Evolutionary conservation across 64 coral and sea anemone species (phyloP), one percentile per base, ranked within the genome.

Genomic region (Pachyseris speciosa): DNA sequence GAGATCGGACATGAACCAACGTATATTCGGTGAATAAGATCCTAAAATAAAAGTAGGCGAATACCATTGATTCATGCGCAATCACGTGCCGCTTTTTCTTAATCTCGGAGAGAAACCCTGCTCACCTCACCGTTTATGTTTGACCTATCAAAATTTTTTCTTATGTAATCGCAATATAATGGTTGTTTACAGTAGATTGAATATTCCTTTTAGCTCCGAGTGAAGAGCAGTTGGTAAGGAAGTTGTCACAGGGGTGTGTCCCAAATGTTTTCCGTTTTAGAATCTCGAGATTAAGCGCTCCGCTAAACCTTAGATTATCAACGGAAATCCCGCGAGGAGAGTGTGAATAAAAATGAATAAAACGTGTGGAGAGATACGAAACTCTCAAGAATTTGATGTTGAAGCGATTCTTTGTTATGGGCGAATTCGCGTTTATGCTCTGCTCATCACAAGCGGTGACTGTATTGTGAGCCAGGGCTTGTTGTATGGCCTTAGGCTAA

Each of bases 231-330:
- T 60, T 48, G 33, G 81, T 19, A 67, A 83, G 38, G 61, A 83
- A 83, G 57, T 83, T 9, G 79, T 64, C 29, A 50, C 28, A 49
- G 22, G 69, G 73, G 73, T 76, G 73, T 49, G 73, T 29, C 26
- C 17, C 13, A 13, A 10, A 37, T 53, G 28, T n/a, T n/a, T 53
- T 79, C 75, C 50, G 75, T 79, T 79, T 79, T 36, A 79, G 48
- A 32, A 32, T 36, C 75, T 55, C 9, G 25, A 58, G 75, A 74
- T 76, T 52, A 50, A 71, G 24, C 26, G 42, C 25, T 50, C 22
- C 24, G 15, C 73, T 57, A 57, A 79, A 79, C 16, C 48, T 34
- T 78, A 53, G 43, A 45, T 49, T 32, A 31, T 76, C 27, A 37
- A 52, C 75, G 75, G 75, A 79, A 79, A n/a, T 79, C 19, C 7